Conservation (phyloP, 2,113 vertebrate species). For the Panthera uncia region DNA sequence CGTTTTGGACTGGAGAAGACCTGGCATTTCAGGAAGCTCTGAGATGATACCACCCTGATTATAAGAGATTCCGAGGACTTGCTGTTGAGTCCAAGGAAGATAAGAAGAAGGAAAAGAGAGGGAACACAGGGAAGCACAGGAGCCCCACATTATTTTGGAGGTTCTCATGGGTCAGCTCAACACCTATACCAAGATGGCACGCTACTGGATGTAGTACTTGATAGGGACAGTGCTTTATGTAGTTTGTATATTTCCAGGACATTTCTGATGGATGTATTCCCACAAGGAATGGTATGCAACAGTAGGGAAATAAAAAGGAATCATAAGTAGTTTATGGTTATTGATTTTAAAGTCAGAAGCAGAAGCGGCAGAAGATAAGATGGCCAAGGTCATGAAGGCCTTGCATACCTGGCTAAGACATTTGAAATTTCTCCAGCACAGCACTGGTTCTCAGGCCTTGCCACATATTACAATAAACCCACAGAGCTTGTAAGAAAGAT, state of each 20-base stretch:
- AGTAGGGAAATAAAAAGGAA: slow-evolving; percentile 9
- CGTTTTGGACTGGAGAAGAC: background rate
- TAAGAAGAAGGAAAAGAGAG: background rate
- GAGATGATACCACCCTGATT: background rate
- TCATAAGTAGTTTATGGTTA: background rate
- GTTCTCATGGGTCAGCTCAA: background rate
- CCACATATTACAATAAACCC: background rate
- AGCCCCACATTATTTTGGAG: background rate
- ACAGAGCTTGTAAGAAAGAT: background rate
- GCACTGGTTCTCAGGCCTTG: background rate
- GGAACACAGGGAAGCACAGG: background rate
- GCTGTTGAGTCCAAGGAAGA: background rate
- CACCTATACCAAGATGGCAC: background rate
- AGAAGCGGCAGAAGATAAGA: background rate
- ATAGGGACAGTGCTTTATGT: background rate
- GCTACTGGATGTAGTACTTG: background rate
- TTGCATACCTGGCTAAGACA: background rate
- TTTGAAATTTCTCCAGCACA: background rate
- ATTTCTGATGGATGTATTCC: background rate
- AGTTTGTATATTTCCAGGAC: background rate
- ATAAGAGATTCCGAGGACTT: background rate
- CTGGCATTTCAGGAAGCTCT: background rate
- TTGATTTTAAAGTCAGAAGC: background rate
- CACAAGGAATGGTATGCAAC: background rate
- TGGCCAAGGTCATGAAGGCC: background rate